A percentile compares a stretch with the other conserved stretches of the same genome.
These are phyloP conservation scores for Ecdyonurus torrentis DNA, from an alignment of 2,888 invertebrate genomes.

Conservation along the genomic window DNA sequence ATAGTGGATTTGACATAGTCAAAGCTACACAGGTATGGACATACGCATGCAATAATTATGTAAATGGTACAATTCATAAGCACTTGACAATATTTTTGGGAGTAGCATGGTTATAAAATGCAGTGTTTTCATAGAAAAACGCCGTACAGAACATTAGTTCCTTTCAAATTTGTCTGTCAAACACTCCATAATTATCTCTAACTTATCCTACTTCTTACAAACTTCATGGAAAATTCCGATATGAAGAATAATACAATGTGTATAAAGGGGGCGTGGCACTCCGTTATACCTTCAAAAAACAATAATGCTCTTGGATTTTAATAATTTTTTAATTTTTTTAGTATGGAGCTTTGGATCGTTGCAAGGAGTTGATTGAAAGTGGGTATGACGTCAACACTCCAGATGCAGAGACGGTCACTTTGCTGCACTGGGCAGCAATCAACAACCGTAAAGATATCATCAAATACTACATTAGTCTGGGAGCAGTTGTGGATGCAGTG, in stretches of 20 bases:
- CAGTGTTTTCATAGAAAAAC: no score
- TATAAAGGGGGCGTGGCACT: background rate
- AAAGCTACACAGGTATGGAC: constrained; percentile 70
- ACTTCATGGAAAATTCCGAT: no score
- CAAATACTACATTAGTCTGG: constrained; percentile 69
- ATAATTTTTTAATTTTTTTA: constrained; percentile 20
- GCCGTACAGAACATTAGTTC: no score
- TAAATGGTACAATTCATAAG: background rate
- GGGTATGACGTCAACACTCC: constrained; percentile 91
- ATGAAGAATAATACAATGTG: background rate
- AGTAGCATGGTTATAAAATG: no score
- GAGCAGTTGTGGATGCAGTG: constrained; percentile 77
- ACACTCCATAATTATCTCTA: no score
- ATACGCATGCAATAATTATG: constrained; percentile 2
- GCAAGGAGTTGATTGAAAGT: constrained; percentile 64
- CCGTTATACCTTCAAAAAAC: background rate
- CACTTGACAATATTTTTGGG: no score
- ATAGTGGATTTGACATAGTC: constrained; percentile 77
- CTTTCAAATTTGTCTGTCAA: no score
- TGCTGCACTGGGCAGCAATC: constrained; percentile 99
- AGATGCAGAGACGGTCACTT: constrained; percentile 87
- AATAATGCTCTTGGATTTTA: no score
- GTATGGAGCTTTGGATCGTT: constrained; percentile 66
- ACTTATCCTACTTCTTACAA: no score
- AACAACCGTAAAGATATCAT: constrained; percentile 92